These are phyloP conservation scores for Basileuterus tristriatus DNA, from an alignment of 2,797 vertebrate genomes.

Conservation along the genomic window DNA sequence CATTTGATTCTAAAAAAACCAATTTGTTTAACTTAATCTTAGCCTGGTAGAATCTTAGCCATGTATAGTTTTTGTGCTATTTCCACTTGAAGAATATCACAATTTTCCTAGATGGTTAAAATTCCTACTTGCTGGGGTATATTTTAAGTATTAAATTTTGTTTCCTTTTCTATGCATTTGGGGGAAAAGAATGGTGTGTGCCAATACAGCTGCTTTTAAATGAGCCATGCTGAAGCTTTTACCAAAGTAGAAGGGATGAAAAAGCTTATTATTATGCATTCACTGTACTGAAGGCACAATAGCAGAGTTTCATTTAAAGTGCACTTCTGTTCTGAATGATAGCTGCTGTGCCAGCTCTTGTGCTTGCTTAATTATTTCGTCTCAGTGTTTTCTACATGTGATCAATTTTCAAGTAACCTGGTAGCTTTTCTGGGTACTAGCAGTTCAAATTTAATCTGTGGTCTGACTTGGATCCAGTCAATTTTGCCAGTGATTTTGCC, in stretches of 20 bases:
- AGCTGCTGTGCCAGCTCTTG: not conserved
- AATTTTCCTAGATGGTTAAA: not conserved
- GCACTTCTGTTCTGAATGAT: not conserved
- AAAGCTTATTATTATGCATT: slow-evolving; percentile 11
- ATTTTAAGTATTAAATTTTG: not conserved
- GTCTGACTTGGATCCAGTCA: not conserved
- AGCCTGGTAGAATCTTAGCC: not conserved
- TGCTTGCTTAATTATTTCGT: not conserved
- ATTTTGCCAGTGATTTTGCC: not conserved
- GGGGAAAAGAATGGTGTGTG: not conserved
- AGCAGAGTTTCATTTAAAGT: not conserved
- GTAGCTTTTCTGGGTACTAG: not conserved
- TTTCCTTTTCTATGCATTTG: not conserved
- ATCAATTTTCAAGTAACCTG: not conserved
- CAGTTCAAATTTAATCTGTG: not conserved
- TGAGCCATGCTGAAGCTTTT: not conserved
- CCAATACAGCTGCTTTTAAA: slow-evolving; percentile 23
- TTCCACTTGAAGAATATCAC: not conserved
- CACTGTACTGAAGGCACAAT: not conserved
- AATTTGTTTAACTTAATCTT: not conserved
- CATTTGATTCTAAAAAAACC: not conserved
- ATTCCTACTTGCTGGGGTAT: not conserved
- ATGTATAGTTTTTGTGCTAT: not conserved
- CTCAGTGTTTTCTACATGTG: not conserved
- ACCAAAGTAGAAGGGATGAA: not conserved